phyloP scores from a whole-genome alignment of 1,140 invertebrate genomes.

The Hesperophylax magnus region DNA sequence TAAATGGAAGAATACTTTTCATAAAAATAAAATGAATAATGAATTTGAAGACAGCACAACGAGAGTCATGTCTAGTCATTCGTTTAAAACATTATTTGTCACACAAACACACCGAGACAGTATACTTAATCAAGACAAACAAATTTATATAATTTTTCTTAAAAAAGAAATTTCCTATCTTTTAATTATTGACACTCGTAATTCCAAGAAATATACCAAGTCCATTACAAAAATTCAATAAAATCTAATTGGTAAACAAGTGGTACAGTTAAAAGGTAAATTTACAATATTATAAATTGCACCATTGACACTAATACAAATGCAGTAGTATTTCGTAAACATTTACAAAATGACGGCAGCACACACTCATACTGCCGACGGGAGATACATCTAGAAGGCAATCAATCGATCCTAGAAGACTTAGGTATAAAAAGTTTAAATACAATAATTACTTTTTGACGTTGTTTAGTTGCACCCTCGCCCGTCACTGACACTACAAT shows the following conservation, averaged over 20 bases:
- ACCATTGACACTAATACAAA: background rate
- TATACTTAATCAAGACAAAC: background rate
- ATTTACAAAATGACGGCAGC: background rate
- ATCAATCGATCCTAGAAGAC: slow-evolving; percentile 6
- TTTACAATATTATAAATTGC: slow-evolving; percentile 27
- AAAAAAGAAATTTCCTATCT: background rate
- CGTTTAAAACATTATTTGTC: background rate
- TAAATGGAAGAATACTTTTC: slow-evolving; percentile 42
- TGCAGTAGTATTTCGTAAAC: slow-evolving; percentile 1
- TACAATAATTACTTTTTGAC: slow-evolving; percentile 3
- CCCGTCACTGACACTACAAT: background rate
- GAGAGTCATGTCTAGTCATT: too few relatives aligned
- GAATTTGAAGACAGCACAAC: background rate
- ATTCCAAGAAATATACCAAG: background rate
- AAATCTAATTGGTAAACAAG: slow-evolving; percentile 19
- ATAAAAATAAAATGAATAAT: slow-evolving; percentile 4
- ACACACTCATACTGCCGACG: background rate
- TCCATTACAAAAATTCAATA: slow-evolving; percentile 4
- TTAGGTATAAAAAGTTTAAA: background rate
- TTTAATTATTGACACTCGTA: slow-evolving; percentile 7
- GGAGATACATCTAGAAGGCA: slow-evolving; percentile 24
- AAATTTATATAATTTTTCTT: background rate
- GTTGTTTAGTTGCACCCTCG: slow-evolving; percentile 12
- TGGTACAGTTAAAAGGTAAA: background rate
- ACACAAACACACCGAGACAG: background rate